Percentiles rank a stretch among this genome's conserved stretches.
phyloP scores from a whole-genome alignment of 2,113 vertebrate genomes.

The Sclerurus mexicanus region DNA sequence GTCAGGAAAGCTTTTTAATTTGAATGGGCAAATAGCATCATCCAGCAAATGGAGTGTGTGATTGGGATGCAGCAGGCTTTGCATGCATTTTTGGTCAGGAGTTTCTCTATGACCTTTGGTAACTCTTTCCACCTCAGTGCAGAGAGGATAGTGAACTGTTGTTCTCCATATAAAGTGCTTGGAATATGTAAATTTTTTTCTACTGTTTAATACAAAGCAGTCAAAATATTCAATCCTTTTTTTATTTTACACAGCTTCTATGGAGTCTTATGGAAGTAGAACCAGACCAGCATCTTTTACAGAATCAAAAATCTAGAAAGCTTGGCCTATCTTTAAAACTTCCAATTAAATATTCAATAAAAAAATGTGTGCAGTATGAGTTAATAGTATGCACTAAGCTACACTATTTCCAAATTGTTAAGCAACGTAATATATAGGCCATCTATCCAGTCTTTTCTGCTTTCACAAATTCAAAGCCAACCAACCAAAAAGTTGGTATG shows the following conservation, averaged over 20 bases:
- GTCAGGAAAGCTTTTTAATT: background rate
- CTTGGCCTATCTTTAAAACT: background rate
- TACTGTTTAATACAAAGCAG: background rate
- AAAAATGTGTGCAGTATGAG: background rate
- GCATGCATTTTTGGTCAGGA: background rate
- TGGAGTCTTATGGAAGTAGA: background rate
- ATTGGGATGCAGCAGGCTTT: background rate
- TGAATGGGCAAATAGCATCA: background rate
- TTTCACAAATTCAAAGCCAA: background rate
- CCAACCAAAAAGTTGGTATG: background rate
- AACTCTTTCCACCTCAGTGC: background rate
- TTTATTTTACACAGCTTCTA: background rate
- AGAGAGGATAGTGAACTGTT: background rate
- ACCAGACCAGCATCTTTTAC: background rate
- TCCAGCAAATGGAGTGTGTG: background rate
- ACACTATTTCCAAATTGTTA: background rate
- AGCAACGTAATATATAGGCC: background rate
- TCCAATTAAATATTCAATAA: background rate
- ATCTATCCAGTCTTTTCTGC: background rate
- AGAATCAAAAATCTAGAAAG: background rate
- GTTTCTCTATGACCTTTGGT: background rate
- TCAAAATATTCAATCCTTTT: background rate
- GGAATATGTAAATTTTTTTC: background rate
- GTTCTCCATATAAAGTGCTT: background rate
- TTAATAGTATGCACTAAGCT: background rate